These are phyloP conservation scores for Globicephala melas DNA, from an alignment of 2,113 vertebrate species.

Conservation along the genomic window DNA sequence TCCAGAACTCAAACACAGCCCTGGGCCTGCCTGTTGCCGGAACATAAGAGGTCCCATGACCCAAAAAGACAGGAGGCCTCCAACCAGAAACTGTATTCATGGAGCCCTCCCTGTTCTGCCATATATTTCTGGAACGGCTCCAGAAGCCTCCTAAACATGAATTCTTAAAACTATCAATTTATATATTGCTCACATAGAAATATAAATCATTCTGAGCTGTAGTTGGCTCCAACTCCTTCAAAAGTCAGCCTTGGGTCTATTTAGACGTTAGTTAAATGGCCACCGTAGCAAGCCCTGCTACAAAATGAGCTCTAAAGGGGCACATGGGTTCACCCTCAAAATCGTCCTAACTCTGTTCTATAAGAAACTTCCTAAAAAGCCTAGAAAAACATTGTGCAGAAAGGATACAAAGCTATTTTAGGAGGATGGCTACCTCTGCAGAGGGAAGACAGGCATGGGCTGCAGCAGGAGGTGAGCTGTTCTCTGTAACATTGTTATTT, in stretches of 20 bases:
- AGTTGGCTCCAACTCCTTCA: not conserved
- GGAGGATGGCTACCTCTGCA: not conserved
- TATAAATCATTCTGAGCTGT: constrained; percentile 47
- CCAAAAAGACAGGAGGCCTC: not conserved
- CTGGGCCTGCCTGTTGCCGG: not conserved
- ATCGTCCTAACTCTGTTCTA: not conserved
- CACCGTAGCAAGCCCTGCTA: not conserved
- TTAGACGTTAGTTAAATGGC: constrained; percentile 21
- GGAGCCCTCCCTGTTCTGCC: not conserved
- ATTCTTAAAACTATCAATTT: constrained; percentile 48
- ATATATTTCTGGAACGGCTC: constrained; percentile 52
- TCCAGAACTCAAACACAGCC: constrained; percentile 2
- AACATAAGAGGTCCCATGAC: not conserved
- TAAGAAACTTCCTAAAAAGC: not conserved
- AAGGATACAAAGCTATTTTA: not conserved
- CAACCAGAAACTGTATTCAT: constrained; percentile 10
- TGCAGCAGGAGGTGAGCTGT: not conserved
- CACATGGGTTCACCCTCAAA: not conserved
- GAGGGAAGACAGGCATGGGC: not conserved
- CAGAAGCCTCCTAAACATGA: constrained; percentile 46
- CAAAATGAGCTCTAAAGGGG: constrained; percentile 37
- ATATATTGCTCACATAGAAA: constrained; percentile 11
- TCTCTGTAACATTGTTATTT: not conserved
- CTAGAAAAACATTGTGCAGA: not conserved
- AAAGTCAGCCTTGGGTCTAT: constrained; percentile 22